A percentile compares a stretch with the other conserved stretches of the same genome.
These are phyloP conservation scores for Lutjanus argentimaculatus DNA, from an alignment of 2,797 vertebrate species.

Conservation along the genomic window DNA sequence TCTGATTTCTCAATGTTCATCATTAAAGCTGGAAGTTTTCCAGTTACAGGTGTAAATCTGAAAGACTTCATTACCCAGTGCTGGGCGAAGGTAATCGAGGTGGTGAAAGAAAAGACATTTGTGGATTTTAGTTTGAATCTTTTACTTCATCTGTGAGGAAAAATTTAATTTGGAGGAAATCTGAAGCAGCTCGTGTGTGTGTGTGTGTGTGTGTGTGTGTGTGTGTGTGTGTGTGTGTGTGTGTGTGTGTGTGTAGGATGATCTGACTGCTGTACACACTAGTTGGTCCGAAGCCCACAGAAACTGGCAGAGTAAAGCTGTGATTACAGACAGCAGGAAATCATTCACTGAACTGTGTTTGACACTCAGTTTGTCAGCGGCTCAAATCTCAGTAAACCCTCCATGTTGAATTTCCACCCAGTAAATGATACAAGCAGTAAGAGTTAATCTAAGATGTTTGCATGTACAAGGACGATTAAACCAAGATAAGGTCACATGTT, in stretches of 20 bases:
- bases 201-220: background rate
- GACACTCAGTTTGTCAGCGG: conserved; percentile 10
- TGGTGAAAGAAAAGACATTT: background rate
- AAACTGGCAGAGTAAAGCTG: conserved; percentile 48
- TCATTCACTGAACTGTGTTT: conserved; percentile 28
- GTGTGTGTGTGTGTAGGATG: conserved; percentile 15
- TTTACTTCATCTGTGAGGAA: conserved; percentile 2
- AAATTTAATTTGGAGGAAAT: conserved; percentile 31
- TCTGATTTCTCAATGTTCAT: background rate
- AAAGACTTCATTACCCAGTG: background rate
- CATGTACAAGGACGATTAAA: background rate
- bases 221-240: conserved; percentile 14
- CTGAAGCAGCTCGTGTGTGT: background rate
- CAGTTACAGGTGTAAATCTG: background rate
- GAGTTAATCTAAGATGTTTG: background rate
- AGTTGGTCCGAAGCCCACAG: conserved; percentile 50
- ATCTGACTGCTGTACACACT: conserved; percentile 24
- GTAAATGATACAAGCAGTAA: background rate
- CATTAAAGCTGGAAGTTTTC: background rate
- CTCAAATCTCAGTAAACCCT: conserved; percentile 18
- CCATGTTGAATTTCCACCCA: background rate
- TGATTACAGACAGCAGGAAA: conserved; percentile 38
- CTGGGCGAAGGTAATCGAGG: background rate
- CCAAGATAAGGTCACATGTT: background rate
- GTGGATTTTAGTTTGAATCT: conserved; percentile 7